These are phyloP conservation scores for Stictocephala bisonia DNA, from an alignment of 2,888 invertebrate species.

Conservation along the genomic window DNA sequence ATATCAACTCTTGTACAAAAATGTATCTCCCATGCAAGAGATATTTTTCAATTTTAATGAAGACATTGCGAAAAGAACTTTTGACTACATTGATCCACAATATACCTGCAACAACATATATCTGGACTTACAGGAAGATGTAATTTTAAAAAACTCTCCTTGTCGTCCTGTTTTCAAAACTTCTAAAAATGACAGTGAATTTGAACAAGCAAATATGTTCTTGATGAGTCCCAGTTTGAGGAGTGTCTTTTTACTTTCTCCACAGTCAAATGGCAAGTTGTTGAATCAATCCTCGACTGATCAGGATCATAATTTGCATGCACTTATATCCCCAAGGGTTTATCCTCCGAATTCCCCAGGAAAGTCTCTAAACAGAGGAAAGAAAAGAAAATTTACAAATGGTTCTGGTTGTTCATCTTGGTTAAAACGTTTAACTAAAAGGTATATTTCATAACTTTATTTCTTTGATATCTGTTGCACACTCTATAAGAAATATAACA, in stretches of 20 bases:
- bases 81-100: neutral
- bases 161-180: constrained; percentile 7
- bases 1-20: neutral
- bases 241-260: constrained; percentile 7
- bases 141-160: constrained; percentile 6
- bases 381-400: constrained; percentile 1
- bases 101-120: neutral
- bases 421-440: constrained; percentile 19
- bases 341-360: too few species aligned
- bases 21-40: neutral
- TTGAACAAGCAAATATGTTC: neutral
- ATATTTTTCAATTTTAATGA: neutral
- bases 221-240: neutral
- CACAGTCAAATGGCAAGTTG: neutral
- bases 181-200: neutral
- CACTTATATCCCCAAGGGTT: neutral
- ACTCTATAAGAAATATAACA: too few species aligned
- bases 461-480: too few species aligned
- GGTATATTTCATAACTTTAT: too few species aligned
- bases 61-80: neutral
- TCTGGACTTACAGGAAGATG: neutral
- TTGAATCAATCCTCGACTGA: neutral
- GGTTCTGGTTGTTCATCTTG: neutral
- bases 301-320: neutral
- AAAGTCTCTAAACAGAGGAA: neutral